Percentiles rank a stretch among this genome's conserved stretches.
These are phyloP conservation scores for Benthosema pterotum DNA, from an alignment of 2,797 vertebrate species.

Conservation along the genomic window DNA sequence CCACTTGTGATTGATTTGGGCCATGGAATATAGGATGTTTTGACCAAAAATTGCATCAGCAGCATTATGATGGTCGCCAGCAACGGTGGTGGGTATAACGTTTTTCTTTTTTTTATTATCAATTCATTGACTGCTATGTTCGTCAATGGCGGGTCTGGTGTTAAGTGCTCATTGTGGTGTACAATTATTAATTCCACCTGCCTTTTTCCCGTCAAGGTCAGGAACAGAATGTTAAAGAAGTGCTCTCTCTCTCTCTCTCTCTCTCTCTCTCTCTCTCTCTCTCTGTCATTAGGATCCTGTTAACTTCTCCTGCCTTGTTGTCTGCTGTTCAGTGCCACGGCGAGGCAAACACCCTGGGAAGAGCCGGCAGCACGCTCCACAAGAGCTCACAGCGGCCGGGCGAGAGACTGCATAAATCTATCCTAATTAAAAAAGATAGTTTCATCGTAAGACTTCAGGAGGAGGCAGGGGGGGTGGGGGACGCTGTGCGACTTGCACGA, in stretches of 20 bases:
- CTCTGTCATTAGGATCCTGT: constrained; percentile 33
- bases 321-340: constrained; percentile 26
- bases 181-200: constrained; percentile 5
- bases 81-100: no score
- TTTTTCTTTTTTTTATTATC: no score
- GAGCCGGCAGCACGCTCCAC: constrained; percentile 60
- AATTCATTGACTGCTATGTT: no score
- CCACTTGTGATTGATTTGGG: no score
- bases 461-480: constrained; percentile 24
- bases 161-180: not conserved
- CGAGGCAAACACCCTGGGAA: constrained; percentile 49
- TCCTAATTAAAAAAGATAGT: constrained; percentile 56
- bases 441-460: constrained; percentile 49
- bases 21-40: no score
- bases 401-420: constrained; percentile 53
- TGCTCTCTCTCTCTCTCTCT: constrained; percentile 9
- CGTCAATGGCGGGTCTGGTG: no score
- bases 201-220: constrained; percentile 7
- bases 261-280: constrained; percentile 2
- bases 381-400: constrained; percentile 35
- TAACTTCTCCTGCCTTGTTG: constrained; percentile 32
- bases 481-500: constrained; percentile 45
- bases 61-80: no score
- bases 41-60: no score
- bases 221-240: constrained; percentile 27